Conservation (phyloP, 2,888 invertebrate genomes). For the Drosophila birchii region DNA sequence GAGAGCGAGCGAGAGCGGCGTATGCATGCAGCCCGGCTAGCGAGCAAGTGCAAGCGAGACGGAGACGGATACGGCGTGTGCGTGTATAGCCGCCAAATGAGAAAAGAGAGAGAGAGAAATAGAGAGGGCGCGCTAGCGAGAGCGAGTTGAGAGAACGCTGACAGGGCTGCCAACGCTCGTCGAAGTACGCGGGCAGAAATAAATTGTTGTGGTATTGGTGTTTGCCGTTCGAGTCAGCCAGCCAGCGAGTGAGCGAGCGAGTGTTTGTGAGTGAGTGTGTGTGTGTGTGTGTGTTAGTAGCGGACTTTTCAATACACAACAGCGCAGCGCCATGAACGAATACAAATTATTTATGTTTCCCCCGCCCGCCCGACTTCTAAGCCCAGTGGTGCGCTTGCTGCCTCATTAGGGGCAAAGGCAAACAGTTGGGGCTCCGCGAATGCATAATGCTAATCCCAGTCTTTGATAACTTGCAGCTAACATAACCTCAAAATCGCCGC, state of each 20-base stretch:
- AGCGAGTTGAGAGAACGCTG: conserved; percentile 43
- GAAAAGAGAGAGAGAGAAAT: conserved; percentile 59
- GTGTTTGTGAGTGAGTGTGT: conserved; percentile 7
- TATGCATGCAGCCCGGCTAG: conserved; percentile 34
- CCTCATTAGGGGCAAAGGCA: conserved; percentile 11
- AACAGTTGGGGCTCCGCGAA: conserved; percentile 15
- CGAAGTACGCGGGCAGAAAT: conserved; percentile 68
- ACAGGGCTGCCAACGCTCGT: conserved; percentile 66
- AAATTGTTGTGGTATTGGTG: conserved; percentile 53
- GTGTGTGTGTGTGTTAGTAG: conserved; percentile 55
- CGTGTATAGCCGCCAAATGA: conserved; percentile 67
- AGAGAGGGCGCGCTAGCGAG: conserved; percentile 41
- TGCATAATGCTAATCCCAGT: conserved; percentile 47
- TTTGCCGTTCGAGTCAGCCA: conserved; percentile 12
- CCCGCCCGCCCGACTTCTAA: conserved; percentile 32
- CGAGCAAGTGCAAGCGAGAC: conserved; percentile 66
- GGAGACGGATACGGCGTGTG: conserved; percentile 58
- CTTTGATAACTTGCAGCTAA: conserved; percentile 75
- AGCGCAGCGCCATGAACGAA: conserved; percentile 45
- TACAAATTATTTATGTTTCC: conserved; percentile 62
- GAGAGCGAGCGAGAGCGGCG: conserved; percentile 65
- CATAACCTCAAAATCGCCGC: conserved; percentile 83
- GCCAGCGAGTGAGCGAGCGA: conserved; percentile 14
- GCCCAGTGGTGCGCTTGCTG: conserved; percentile 35
- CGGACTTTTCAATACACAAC: conserved; percentile 71